Percentiles rank a stretch among this genome's conserved stretches.
Evolutionary conservation across 2,797 vertebrate genomes (phyloP).

Genomic region (Remorina albescens): DNA sequence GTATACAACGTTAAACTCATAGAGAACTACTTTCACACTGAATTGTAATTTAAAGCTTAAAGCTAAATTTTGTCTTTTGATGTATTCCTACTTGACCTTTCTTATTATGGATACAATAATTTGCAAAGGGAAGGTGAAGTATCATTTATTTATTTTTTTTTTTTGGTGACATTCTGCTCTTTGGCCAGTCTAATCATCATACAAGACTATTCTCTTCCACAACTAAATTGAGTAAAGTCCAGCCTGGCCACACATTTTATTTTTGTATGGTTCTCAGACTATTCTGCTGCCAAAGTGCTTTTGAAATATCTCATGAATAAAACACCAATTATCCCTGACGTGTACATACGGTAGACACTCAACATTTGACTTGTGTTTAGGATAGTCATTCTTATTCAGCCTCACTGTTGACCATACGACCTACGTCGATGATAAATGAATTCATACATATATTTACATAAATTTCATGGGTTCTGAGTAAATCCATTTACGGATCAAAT

Average conservation of each 20-base stretch:
- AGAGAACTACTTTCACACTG: not conserved
- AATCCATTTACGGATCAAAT: slow-evolving; percentile 77
- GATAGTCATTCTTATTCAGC: slow-evolving; percentile 72
- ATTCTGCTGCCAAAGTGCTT: slow-evolving; percentile 47
- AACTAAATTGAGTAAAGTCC: slow-evolving; percentile 23
- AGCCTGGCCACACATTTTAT: slow-evolving; percentile 7
- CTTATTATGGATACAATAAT: not conserved
- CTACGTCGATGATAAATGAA: slow-evolving; percentile 69
- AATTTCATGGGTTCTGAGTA: slow-evolving; percentile 69
- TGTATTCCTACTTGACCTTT: not conserved
- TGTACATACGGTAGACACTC: slow-evolving; percentile 71
- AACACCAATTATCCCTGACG: slow-evolving; percentile 63
- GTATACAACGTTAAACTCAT: not conserved
- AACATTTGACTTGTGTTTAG: slow-evolving; percentile 73
- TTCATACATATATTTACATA: slow-evolving; percentile 82
- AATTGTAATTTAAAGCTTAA: slow-evolving; percentile 9
- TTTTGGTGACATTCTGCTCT: slow-evolving; percentile 12
- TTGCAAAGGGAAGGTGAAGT: not conserved
- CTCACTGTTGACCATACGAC: slow-evolving; percentile 67
- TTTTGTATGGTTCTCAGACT: slow-evolving; percentile 15
- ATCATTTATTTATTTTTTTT: not conserved
- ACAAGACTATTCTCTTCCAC: slow-evolving; percentile 14
- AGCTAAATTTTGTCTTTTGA: slow-evolving; percentile 4
- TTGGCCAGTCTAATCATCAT: slow-evolving; percentile 1
- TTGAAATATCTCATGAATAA: slow-evolving; percentile 61